These are phyloP conservation scores for Patella pellucida DNA, from an alignment of 2,888 invertebrate species.

Conservation along the genomic window DNA sequence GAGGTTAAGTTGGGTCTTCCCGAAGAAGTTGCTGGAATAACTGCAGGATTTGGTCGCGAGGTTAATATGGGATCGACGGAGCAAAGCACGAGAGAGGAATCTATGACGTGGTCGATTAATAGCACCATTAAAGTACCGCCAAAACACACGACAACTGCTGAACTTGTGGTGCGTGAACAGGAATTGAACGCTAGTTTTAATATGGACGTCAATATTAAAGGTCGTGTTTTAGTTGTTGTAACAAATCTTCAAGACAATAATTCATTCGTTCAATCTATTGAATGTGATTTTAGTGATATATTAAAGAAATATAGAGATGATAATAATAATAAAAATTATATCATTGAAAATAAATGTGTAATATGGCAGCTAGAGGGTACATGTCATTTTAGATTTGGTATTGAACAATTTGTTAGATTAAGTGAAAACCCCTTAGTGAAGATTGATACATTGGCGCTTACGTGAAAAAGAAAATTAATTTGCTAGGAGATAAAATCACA, in stretches of 20 bases:
- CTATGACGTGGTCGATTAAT: slow-evolving; percentile 73
- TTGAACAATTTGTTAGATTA: slow-evolving; percentile 66
- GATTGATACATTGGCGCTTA: no score
- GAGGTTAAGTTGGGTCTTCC: slow-evolving; percentile 72
- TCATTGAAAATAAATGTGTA: slow-evolving; percentile 44
- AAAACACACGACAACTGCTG: slow-evolving; percentile 67
- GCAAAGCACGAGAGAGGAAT: slow-evolving; percentile 65
- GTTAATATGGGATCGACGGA: slow-evolving; percentile 67
- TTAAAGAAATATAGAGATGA: slow-evolving; percentile 43
- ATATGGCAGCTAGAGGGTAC: slow-evolving; percentile 55
- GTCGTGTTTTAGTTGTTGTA: slow-evolving; percentile 65
- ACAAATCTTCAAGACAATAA: slow-evolving; percentile 70
- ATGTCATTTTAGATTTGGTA: slow-evolving; percentile 65
- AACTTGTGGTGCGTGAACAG: slow-evolving; percentile 72
- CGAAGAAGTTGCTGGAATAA: slow-evolving; percentile 68
- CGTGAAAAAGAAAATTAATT: no score
- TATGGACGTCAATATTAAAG: slow-evolving; percentile 63
- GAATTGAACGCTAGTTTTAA: slow-evolving; percentile 70
- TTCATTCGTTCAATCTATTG: slow-evolving; percentile 65
- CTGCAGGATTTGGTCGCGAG: slow-evolving; percentile 70
- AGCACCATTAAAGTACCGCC: slow-evolving; percentile 70
- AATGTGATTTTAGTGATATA: slow-evolving; percentile 62
- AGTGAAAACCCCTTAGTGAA: slow-evolving; percentile 47
- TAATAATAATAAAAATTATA: slow-evolving; percentile 40
- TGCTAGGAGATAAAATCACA: no score